These are phyloP conservation scores for Eublepharis macularius DNA, from an alignment of 2,113 vertebrate species.

Conservation along the genomic window DNA sequence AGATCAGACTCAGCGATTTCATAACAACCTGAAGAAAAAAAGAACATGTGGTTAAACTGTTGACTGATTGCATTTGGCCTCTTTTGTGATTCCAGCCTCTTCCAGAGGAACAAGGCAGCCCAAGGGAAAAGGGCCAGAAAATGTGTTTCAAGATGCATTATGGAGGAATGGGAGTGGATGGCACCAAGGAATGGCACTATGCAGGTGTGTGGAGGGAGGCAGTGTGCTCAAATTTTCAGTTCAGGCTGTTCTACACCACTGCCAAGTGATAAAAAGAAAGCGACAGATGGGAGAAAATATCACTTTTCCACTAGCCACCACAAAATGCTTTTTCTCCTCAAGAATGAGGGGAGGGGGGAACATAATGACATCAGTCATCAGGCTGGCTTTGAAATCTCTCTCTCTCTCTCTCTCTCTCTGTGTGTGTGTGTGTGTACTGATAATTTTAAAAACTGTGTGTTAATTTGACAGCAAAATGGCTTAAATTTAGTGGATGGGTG, in stretches of 20 bases:
- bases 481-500: not conserved
- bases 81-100: not conserved
- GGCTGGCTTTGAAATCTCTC: not conserved
- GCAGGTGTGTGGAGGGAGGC: not conserved
- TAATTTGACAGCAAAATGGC: not conserved
- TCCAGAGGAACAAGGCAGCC: not conserved
- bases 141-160: constrained; percentile 10
- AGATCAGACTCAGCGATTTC: not conserved
- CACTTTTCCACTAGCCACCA: not conserved
- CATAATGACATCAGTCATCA: not conserved
- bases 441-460: not conserved
- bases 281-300: not conserved
- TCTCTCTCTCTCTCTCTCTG: too few relatives aligned
- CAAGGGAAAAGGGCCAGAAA: not conserved
- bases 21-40: not conserved
- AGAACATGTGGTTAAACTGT: not conserved
- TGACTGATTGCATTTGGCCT: not conserved
- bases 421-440: not conserved
- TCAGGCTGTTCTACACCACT: not conserved
- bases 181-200: not conserved
- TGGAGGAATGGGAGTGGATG: constrained; percentile 3
- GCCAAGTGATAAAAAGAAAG: not conserved
- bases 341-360: not conserved
- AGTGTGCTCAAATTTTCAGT: not conserved
- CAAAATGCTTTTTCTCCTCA: not conserved